These are phyloP conservation scores for Brotula barbata DNA, from an alignment of 2,797 vertebrate species.

Conservation along the genomic window DNA sequence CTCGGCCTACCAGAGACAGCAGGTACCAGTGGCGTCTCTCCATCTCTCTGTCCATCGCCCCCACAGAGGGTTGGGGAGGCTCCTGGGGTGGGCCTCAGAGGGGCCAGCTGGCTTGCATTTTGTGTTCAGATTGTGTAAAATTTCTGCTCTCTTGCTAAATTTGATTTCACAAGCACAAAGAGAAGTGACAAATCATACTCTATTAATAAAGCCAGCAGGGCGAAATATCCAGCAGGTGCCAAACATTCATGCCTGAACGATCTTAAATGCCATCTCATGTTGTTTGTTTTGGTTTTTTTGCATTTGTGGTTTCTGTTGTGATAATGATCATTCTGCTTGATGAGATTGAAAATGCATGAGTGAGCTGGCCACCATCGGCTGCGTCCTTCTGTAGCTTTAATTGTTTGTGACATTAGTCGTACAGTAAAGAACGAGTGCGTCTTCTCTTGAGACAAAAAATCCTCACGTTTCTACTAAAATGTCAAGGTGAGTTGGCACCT, in stretches of 20 bases:
- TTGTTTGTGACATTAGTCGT: constrained; percentile 16
- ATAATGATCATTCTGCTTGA: constrained; percentile 28
- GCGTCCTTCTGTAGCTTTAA: constrained; percentile 24
- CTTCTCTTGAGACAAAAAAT: neutral
- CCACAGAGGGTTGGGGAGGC: neutral
- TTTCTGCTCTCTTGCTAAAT: constrained; percentile 26
- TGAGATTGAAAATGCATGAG: constrained; percentile 58
- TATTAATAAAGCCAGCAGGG: neutral
- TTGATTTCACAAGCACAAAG: constrained; percentile 23
- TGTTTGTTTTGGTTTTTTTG: neutral
- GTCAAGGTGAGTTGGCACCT: no score
- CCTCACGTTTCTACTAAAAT: no score
- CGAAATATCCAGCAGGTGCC: neutral
- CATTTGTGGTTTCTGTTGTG: constrained; percentile 17
- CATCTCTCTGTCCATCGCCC: neutral
- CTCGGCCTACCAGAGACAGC: constrained; percentile 98
- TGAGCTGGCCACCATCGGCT: constrained; percentile 36
- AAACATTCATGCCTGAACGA: constrained; percentile 33
- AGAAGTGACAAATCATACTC: neutral
- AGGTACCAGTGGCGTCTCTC: constrained; percentile 81
- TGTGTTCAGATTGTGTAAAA: constrained; percentile 5
- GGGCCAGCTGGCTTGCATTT: constrained; percentile 4
- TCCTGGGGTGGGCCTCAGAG: neutral
- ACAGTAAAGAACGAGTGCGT: constrained; percentile 29
- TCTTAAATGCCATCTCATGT: constrained; percentile 14